Evolutionary conservation across 30 jellyfish, hydroid and myxozoan species (phyloP), one percentile per base, ranked within the genome.

Genomic region (Rhopilema esculentum): DNA sequence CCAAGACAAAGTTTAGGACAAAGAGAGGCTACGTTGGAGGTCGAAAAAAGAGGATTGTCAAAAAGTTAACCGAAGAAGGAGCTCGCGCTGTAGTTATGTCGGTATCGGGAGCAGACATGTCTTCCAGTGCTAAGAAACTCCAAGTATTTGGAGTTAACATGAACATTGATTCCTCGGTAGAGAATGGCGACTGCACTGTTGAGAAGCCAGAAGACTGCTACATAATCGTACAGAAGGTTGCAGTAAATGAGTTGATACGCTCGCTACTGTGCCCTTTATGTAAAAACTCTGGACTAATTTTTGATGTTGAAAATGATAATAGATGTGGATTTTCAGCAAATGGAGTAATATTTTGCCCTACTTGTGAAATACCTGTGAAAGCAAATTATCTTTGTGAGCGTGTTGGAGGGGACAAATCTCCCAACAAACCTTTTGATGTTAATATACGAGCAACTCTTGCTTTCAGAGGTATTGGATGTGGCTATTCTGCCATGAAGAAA

Each of bases 381-480:
- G 57, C 6, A 40, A 40, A 40, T 40, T 6, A 40, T 40, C 57
- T 2, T 40, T 6, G 6, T 4, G 86, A 75, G 69, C 86, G 73
- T 20, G 51, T 53, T 75, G 74, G 49, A 12, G 73, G 73, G 49
- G 28, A 8, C 21, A 49, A 50, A 19, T 49, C 50, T 27, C 65
- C 66, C 27, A 28, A 27, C 29, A 40, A 30, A n/a, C 26, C 77
- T 28, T 61, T 76, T 76, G 80, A 79, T 8, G 23, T 79, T 20
- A 84, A 84, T 52, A 25, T 49, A 6, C 1, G 87, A 80, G 79
- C 88, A 20, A 21, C 33, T 49, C 32, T 72, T 1, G 93, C 93
- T 17, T 84, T 72, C 88, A 40, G 87, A 21, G 69, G 74, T 8
- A 72, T 72, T 49, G 93, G 93, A 29, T 31, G 79, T 69, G 88